Base-by-base conservation (phyloP, 2,888 invertebrate species). In the Eubasilissa splendida region DNA sequence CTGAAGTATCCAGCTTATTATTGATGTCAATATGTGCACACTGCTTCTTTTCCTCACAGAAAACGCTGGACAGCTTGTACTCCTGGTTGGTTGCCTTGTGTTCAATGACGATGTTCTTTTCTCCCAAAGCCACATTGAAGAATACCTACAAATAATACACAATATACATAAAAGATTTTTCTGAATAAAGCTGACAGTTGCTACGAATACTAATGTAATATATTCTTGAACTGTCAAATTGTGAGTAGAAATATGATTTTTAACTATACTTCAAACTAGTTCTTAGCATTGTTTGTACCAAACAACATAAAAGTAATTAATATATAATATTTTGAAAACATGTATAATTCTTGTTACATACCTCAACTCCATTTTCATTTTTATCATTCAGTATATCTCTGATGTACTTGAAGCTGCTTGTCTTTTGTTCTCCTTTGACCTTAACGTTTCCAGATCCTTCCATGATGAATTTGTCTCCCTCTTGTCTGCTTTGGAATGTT, bases 1-100 rank as follows among this genome's bases (percentile, higher is more conserved):
- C 90, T 75, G 88, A 88, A 7, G 87, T 83, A 80, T 88, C 89
- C 50, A 90, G 86, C 85, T 92, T 93, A 52, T 93, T 91, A 85
- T 92, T 91, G n/a, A 94, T 85, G 85, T 95, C 95, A 33, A 94
- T 91, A 85, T 95, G 93, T 0, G 94, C 94, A 86, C 96, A 96
- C 84, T 95, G 94, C 82, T 94, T 94, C 88, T 94, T 95, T 86
- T 95, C 94, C 84, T 95, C 95, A 86, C 96, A 96, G 86, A 94
- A 93, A 11, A 95, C 93, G 83, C 93, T 91, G 12, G 93, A 92
- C 70, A 92, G 90, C 85, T 94, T 93, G 86, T 95, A 93, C 84
- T 95, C 94, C 83, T 94, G 91, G 87, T 94, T 94, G 63, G 95
- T 94, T 74, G 93, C 86, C 84, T 95, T 94, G 0, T 94, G 88